Evolutionary conservation across 2,888 invertebrate species (phyloP).

Genomic region (Brenthis hecate): DNA sequence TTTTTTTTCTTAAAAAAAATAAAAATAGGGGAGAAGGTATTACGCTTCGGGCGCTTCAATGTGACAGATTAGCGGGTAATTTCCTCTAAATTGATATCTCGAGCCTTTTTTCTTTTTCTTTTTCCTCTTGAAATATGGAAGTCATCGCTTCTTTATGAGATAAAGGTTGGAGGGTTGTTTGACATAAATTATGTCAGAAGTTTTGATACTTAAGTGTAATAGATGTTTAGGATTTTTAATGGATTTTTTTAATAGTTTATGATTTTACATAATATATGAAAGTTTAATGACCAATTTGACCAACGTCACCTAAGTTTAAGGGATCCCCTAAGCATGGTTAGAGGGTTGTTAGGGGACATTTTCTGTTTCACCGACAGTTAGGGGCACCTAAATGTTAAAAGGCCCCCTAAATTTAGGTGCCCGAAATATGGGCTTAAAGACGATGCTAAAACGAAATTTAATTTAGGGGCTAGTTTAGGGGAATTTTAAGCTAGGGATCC

Average conservation of each 20-base stretch:
- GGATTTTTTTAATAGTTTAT: neutral
- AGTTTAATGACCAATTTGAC: too few relatives aligned
- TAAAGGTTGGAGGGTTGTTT: slow-evolving; percentile 52
- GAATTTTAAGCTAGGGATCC: too few relatives aligned
- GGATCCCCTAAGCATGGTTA: too few relatives aligned
- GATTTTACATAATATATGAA: neutral
- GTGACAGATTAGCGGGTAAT: slow-evolving; percentile 81
- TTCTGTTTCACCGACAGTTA: too few relatives aligned
- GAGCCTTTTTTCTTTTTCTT: slow-evolving; percentile 59
- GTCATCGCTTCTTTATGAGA: slow-evolving; percentile 61
- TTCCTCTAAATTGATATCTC: slow-evolving; percentile 80
- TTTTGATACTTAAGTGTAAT: slow-evolving; percentile 10
- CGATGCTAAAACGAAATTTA: too few relatives aligned
- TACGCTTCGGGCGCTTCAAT: slow-evolving; percentile 69
- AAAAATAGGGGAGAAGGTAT: slow-evolving; percentile 68
- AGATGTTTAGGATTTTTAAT: neutral
- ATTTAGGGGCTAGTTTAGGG: too few relatives aligned
- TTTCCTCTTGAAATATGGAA: slow-evolving; percentile 61
- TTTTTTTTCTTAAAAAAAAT: slow-evolving; percentile 14
- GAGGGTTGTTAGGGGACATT: too few relatives aligned
- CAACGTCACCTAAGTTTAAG: too few relatives aligned
- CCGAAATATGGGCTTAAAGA: too few relatives aligned
- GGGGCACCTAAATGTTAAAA: too few relatives aligned
- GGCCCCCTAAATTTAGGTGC: too few relatives aligned
- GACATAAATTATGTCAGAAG: slow-evolving; percentile 53